Evolutionary conservation across 2,888 invertebrate genomes (phyloP), one percentile per base, ranked within the genome.

Genomic region (Cancer borealis): DNA sequence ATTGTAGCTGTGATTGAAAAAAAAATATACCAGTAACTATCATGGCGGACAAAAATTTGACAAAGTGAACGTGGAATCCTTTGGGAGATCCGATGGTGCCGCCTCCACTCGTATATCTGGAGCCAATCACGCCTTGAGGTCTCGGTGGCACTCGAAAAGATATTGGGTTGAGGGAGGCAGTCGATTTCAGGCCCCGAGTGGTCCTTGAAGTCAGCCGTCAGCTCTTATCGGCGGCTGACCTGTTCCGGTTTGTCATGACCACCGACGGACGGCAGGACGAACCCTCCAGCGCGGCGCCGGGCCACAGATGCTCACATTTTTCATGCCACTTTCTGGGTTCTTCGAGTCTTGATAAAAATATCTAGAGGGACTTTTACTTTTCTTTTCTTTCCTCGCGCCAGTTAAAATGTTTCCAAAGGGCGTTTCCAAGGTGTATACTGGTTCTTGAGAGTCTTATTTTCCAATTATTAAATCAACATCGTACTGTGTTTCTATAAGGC

Each of bases 151-250:
- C 79, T 79, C 30, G 12, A 79, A 30, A 30, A 79, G 79, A 30
- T 30, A 79, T 79, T 79, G 79, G 79, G 79, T 30, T 30, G 79
- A 79, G 79, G 79, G 79, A 79, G 30, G 79, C 79, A 30, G 79
- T 30, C 79, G 79, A 79, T 79, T 30, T 30, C 30, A 30, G 79
- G 30, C 79, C 79, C 30, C 30, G 79, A 30, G 79, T 79, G 79
- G 30, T 30, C 21, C 79, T 30, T 79, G 79, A 79, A 30, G 79
- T 79, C 79, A 30, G 79, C 79, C 30, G 79, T 79, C 79, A 79
- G 30, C 30, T 30, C 79, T 79, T 79, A 79, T 79, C 79, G 79
- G 30, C 66, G 30, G 79, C 79, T 79, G 79, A 79, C 79, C 79
- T 30, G 79, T 30, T 79, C 30, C 79, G 12, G 79, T 79, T 79